Conservation (phyloP, 2,113 vertebrate genomes). For the Edolisoma coerulescens region DNA sequence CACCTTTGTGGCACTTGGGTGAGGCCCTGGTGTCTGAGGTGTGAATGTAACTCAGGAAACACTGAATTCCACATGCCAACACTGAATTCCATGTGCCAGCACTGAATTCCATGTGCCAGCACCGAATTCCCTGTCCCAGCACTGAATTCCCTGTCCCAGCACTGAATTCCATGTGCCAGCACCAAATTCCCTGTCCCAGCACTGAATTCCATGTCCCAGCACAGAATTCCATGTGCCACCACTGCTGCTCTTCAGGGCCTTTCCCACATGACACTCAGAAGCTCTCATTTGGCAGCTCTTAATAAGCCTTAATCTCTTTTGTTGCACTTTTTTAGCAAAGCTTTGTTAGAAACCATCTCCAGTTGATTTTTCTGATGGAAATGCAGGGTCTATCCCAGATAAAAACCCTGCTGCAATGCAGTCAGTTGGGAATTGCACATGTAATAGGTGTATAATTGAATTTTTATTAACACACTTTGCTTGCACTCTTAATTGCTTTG, state of each 20-base stretch:
- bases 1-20: neutral
- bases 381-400: neutral
- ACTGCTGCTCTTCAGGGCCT: neutral
- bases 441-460: neutral
- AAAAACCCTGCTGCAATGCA: neutral
- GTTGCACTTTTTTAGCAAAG: neutral
- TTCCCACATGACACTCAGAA: neutral
- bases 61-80: neutral
- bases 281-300: neutral
- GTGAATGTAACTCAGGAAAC: neutral
- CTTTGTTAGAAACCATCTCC: neutral
- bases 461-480: neutral
- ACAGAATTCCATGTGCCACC: neutral
- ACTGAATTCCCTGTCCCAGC: neutral
- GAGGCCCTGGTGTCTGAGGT: fast-evolving
- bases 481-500: neutral
- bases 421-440: neutral
- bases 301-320: neutral
- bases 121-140: neutral
- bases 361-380: neutral
- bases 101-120: fast-evolving
- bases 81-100: neutral
- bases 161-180: too few relatives aligned
- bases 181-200: too few relatives aligned
- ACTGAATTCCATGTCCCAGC: too few relatives aligned